Conservation (phyloP, 1,140 invertebrate genomes). For the Macrotrachela quadricornifera region DNA sequence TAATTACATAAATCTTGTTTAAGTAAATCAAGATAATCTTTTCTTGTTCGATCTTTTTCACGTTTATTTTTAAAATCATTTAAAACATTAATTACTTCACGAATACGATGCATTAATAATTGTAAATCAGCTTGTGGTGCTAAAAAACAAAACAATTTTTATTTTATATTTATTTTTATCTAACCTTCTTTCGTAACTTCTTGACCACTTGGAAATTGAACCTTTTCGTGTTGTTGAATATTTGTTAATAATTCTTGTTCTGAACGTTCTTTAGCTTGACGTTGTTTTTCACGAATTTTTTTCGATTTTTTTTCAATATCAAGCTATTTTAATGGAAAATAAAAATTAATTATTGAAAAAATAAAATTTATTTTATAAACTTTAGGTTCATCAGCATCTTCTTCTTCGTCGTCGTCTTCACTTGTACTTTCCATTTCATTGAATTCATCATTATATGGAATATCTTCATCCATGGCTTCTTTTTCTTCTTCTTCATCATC, state of each 20-base stretch:
- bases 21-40: constrained; percentile 55
- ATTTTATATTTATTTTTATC: neutral
- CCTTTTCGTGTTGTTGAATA: neutral
- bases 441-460: neutral
- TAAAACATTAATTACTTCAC: neutral
- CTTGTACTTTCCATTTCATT: neutral
- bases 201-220: constrained; percentile 1
- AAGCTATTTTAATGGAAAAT: neutral
- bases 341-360: too few species aligned
- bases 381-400: neutral
- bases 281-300: constrained; percentile 3
- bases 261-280: neutral
- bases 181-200: constrained; percentile 1
- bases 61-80: neutral
- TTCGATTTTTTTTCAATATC: neutral
- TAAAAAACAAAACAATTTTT: too few species aligned
- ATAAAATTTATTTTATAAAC: neutral
- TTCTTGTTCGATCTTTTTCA: constrained; percentile 29
- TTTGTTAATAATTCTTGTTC: neutral
- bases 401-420: neutral
- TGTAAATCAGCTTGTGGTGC: too few species aligned
- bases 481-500: neutral
- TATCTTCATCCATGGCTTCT: neutral
- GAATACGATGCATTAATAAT: too few species aligned
- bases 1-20: constrained; percentile 66